Percentiles rank a stretch among this genome's conserved stretches.
Conservation (phyloP, 2,113 vertebrate genomes). For the Paratilapia polleni region DNA sequence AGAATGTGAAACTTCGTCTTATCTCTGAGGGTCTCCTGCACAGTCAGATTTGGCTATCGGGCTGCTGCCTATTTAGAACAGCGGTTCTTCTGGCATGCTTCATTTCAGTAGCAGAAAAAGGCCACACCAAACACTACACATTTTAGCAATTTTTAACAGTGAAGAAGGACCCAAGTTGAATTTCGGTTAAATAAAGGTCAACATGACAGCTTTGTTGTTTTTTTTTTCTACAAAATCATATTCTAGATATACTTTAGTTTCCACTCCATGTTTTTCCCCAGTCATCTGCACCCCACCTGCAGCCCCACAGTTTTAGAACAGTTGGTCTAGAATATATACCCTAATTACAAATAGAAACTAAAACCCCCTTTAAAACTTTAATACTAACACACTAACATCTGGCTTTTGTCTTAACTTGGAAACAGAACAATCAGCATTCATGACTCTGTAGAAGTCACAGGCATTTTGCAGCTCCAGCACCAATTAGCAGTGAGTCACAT, state of each 20-base stretch:
- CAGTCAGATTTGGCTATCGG: too few species aligned
- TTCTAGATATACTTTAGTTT: too few species aligned
- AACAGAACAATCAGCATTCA: background rate
- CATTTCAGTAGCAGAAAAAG: too few species aligned
- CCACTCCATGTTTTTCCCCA: background rate
- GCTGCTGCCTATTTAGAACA: too few species aligned
- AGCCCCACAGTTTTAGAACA: fast-evolving
- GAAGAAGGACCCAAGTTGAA: too few species aligned
- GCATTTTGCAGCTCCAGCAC: background rate
- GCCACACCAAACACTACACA: too few species aligned
- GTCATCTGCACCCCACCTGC: background rate
- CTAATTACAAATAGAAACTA: background rate
- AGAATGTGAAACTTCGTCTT: background rate
- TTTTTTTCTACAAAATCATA: too few species aligned
- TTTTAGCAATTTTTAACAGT: too few species aligned
- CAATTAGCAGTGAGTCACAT: background rate
- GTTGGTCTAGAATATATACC: background rate
- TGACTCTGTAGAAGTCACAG: background rate
- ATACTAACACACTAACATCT: too few species aligned
- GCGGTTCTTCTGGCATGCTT: too few species aligned
- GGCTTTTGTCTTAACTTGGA: background rate
- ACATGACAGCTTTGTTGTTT: too few species aligned
- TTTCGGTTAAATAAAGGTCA: too few species aligned
- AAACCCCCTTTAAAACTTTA: background rate
- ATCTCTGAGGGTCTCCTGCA: background rate